phyloP scores from a whole-genome alignment of 2,113 vertebrate species.

The Pygoscelis antarcticus region DNA sequence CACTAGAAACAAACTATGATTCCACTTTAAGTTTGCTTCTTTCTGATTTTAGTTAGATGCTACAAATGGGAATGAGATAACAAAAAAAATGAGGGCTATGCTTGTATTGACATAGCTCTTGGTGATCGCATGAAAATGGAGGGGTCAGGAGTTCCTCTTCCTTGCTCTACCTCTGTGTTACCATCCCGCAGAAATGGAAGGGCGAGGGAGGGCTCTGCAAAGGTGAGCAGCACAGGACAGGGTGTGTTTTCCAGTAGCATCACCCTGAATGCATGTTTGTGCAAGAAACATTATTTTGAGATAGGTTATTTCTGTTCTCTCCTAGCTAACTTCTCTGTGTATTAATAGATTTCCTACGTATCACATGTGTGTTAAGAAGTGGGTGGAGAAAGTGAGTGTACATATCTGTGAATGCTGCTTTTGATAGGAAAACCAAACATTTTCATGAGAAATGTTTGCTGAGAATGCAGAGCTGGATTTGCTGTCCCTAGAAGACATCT shows the following conservation, averaged over 20 bases:
- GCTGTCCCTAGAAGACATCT: not conserved
- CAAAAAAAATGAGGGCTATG: rapidly evolving
- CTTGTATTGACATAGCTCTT: not conserved
- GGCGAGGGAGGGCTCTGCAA: not conserved
- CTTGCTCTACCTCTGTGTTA: not conserved
- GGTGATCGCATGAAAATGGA: not conserved
- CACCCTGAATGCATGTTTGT: not conserved
- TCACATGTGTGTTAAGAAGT: rapidly evolving
- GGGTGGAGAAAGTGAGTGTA: not conserved
- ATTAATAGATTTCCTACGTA: not conserved
- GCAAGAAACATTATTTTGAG: not conserved
- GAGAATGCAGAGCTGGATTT: not conserved
- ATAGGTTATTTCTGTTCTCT: not conserved
- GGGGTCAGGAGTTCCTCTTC: not conserved
- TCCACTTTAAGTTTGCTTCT: not conserved
- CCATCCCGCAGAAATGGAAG: not conserved
- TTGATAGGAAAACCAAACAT: not conserved
- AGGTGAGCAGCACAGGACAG: not conserved
- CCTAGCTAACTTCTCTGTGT: not conserved
- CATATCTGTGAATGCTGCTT: not conserved
- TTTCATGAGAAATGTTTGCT: not conserved
- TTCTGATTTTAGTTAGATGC: not conserved
- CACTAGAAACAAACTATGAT: not conserved
- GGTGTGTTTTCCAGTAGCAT: rapidly evolving
- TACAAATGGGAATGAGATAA: not conserved